phyloP scores from a whole-genome alignment of 2,888 invertebrate species.

The Aphodius granarius region DNA sequence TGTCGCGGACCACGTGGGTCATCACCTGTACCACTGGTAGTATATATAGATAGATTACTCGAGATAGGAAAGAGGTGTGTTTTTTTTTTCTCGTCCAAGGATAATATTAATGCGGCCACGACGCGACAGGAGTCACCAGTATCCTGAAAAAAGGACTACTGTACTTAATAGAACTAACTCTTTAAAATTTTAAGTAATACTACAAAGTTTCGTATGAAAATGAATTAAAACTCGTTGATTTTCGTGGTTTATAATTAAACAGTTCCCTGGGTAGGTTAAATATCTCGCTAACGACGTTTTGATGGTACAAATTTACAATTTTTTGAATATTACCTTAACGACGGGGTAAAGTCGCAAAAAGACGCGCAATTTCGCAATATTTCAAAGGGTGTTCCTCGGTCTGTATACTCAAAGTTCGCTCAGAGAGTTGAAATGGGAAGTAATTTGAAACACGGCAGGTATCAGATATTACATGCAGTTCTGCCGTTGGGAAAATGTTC shows the following conservation, averaged over 20 bases:
- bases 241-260: background rate
- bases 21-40: conserved; percentile 32
- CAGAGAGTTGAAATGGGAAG: background rate
- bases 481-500: background rate
- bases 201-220: background rate
- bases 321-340: background rate
- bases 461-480: background rate
- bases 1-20: conserved; percentile 37
- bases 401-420: background rate
- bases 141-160: background rate
- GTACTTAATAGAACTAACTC: background rate
- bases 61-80: conserved; percentile 20
- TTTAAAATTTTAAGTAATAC: background rate
- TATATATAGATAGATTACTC: conserved; percentile 33
- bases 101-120: conserved; percentile 25
- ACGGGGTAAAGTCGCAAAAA: background rate
- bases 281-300: background rate
- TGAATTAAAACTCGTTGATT: background rate
- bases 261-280: background rate
- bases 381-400: background rate
- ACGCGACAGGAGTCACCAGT: background rate
- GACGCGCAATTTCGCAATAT: background rate
- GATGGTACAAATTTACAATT: background rate
- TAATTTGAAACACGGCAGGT: background rate
- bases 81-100: background rate